Percentiles rank a stretch among this genome's conserved stretches.
Evolutionary conservation across 1,140 invertebrate species (phyloP).

Genomic region (Drosophila subpulchrella): DNA sequence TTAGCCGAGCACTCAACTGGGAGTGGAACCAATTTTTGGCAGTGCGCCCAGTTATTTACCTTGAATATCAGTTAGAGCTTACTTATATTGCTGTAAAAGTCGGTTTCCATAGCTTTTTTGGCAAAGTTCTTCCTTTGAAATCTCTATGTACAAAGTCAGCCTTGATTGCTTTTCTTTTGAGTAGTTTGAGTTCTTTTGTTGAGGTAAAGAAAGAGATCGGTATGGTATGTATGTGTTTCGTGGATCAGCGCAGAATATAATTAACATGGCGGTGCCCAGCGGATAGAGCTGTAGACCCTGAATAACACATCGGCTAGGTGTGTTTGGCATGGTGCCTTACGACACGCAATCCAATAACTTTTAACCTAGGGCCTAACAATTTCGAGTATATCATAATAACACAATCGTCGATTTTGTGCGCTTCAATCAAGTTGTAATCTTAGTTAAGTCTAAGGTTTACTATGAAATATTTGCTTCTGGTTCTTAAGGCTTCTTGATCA

Average conservation of each 20-base stretch:
- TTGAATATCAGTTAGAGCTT: slow-evolving; percentile 45
- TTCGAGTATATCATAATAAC: slow-evolving; percentile 41
- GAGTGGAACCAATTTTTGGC: slow-evolving; percentile 47
- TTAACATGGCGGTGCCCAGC: slow-evolving; percentile 6
- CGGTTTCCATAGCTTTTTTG: slow-evolving; percentile 46
- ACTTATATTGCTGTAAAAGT: slow-evolving; percentile 65
- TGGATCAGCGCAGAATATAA: slow-evolving; percentile 44
- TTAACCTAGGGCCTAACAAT: slow-evolving; percentile 7
- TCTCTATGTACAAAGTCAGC: slow-evolving; percentile 81
- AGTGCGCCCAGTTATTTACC: slow-evolving; percentile 59
- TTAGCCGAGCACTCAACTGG: slow-evolving; percentile 45
- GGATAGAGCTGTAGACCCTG: slow-evolving; percentile 10
- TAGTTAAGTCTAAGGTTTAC: slow-evolving; percentile 26
- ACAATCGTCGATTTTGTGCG: slow-evolving; percentile 57
- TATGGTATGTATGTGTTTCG: slow-evolving; percentile 45
- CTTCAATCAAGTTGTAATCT: slow-evolving; percentile 45
- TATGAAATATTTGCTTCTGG: slow-evolving; percentile 41
- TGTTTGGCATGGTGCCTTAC: slow-evolving; percentile 17
- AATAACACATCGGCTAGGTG: slow-evolving; percentile 15
- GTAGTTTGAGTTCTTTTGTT: slow-evolving; percentile 57
- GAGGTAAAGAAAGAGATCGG: slow-evolving; percentile 75
- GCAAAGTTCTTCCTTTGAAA: slow-evolving; percentile 66
- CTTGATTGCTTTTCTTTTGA: slow-evolving; percentile 77
- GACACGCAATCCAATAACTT: slow-evolving; percentile 8
- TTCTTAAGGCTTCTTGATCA: slow-evolving; percentile 62